phyloP scores from a whole-genome alignment of 2,797 vertebrate genomes.

The Syncerus caffer region DNA sequence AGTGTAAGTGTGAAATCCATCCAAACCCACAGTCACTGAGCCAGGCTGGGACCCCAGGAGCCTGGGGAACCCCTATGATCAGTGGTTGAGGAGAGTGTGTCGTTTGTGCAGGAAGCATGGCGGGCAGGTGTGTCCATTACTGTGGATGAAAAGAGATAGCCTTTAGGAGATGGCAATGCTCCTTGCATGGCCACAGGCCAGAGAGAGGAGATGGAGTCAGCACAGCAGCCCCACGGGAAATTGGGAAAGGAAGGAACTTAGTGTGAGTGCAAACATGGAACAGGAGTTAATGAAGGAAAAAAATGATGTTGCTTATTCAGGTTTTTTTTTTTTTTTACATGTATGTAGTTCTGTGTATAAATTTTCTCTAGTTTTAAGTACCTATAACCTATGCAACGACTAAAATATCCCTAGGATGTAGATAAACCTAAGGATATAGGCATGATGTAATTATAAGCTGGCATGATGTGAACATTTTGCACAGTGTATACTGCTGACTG shows the following conservation, averaged over 20 bases:
- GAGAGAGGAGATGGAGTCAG: background rate
- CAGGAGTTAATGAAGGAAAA: background rate
- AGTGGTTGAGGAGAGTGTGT: background rate
- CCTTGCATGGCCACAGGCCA: background rate
- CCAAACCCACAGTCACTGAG: background rate
- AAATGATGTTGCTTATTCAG: background rate
- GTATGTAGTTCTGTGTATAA: background rate
- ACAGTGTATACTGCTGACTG: background rate
- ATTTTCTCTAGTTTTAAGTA: background rate
- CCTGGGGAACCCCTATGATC: background rate
- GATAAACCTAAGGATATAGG: background rate
- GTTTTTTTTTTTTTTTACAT: background rate
- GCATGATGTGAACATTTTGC: background rate
- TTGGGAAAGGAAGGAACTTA: background rate
- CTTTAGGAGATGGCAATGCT: background rate
- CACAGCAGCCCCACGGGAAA: background rate
- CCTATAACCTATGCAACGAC: background rate
- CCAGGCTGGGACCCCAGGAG: fast-evolving
- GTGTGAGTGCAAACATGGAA: background rate
- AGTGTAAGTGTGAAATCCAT: background rate
- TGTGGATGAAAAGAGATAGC: background rate
- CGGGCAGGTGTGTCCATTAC: background rate
- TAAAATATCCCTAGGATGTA: background rate
- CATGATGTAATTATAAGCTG: background rate
- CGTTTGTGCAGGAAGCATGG: background rate